Evolutionary conservation across 2,888 invertebrate genomes (phyloP).

Genomic region (Erebia aethiops): DNA sequence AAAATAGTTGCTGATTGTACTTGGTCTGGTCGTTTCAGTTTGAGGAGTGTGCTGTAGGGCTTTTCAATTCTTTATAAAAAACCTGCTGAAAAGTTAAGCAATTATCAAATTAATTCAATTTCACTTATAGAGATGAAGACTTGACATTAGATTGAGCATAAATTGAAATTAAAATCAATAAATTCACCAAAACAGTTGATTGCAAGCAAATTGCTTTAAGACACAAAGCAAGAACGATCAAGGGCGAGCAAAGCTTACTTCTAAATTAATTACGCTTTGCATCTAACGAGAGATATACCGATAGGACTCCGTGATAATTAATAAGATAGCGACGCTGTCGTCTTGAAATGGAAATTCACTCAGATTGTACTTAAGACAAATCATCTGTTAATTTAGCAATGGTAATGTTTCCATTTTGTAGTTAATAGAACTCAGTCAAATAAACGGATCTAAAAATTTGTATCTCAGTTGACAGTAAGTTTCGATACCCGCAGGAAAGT

Average conservation of each 20-base stretch:
- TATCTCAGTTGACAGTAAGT: too few relatives aligned
- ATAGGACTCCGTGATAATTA: constrained; percentile 23
- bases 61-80: too few relatives aligned
- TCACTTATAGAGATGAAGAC: background rate
- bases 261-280: constrained; percentile 31
- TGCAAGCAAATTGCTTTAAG: constrained; percentile 20
- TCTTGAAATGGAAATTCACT: constrained; percentile 16
- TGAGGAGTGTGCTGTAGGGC: too few relatives aligned
- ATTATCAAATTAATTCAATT: too few relatives aligned
- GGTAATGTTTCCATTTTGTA: background rate
- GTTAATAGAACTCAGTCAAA: background rate
- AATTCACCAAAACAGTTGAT: background rate
- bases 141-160: background rate
- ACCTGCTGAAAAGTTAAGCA: too few relatives aligned
- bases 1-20: too few relatives aligned
- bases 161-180: background rate
- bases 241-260: constrained; percentile 15
- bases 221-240: constrained; percentile 15
- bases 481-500: too few relatives aligned
- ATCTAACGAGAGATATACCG: constrained; percentile 22
- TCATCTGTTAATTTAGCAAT: background rate
- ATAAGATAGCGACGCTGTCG: constrained; percentile 21
- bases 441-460: background rate
- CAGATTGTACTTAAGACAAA: constrained; percentile 17
- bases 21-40: too few relatives aligned